These are phyloP conservation scores for Eremophila alpestris DNA, from an alignment of 2,797 vertebrate genomes.

Conservation along the genomic window DNA sequence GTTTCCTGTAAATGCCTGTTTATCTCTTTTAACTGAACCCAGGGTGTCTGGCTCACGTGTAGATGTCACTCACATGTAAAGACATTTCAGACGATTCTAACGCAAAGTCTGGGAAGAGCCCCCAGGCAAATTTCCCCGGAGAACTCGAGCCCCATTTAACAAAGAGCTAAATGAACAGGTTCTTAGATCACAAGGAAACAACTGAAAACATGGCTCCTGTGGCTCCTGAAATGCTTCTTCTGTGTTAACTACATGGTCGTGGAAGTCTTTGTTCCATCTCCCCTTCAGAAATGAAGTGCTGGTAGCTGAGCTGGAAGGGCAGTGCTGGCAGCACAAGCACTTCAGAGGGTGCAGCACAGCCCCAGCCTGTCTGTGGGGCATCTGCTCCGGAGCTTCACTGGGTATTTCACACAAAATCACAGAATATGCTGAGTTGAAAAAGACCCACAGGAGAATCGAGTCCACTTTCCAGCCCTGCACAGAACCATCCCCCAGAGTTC, in stretches of 20 bases:
- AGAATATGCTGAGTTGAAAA: neutral
- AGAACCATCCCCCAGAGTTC: neutral
- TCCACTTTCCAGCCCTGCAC: neutral
- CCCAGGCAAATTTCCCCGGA: neutral
- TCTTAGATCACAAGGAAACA: neutral
- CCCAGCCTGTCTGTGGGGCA: neutral
- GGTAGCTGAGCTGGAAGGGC: neutral
- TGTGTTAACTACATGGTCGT: neutral
- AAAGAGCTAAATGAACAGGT: neutral
- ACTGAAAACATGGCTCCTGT: neutral
- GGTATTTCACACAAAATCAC: neutral
- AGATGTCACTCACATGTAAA: conserved; percentile 42
- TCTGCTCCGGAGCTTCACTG: neutral
- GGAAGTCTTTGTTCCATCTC: neutral
- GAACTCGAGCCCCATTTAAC: neutral
- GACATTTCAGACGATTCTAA: neutral
- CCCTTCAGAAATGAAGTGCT: neutral
- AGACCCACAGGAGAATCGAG: neutral
- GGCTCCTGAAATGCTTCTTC: neutral
- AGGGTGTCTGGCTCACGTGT: conserved; percentile 37
- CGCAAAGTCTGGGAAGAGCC: conserved; percentile 9
- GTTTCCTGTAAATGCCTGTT: conserved; percentile 57
- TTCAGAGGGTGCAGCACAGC: neutral
- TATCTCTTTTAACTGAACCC: conserved; percentile 36
- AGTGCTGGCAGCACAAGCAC: fast-evolving